phyloP scores from a whole-genome alignment of 2,888 invertebrate species.

The Ganaspis brasiliensis region DNA sequence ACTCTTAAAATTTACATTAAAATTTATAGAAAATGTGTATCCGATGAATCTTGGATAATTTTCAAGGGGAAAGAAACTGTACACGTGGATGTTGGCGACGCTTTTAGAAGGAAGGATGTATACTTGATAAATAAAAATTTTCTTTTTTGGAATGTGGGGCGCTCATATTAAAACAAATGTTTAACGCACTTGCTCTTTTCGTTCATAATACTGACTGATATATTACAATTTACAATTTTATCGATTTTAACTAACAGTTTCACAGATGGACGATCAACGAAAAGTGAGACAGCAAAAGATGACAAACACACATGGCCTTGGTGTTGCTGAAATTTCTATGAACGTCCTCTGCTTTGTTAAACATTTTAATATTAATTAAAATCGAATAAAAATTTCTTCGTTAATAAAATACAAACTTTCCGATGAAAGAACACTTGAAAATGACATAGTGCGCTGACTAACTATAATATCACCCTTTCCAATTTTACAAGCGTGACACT shows the following conservation, averaged over 20 bases:
- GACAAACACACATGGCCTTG: constrained; percentile 57
- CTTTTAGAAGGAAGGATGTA: constrained; percentile 26
- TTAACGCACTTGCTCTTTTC: constrained; percentile 66
- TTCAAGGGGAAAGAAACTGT: constrained; percentile 48
- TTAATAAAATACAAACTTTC: constrained; percentile 43
- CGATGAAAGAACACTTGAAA: constrained; percentile 36
- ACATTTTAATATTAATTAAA: constrained; percentile 47
- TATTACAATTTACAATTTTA: constrained; percentile 76
- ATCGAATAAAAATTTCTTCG: constrained; percentile 52
- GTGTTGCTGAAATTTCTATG: constrained; percentile 54
- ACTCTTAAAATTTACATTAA: constrained; percentile 32
- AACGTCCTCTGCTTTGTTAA: constrained; percentile 45
- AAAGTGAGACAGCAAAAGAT: constrained; percentile 41
- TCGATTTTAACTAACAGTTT: constrained; percentile 57
- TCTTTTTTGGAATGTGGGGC: constrained; percentile 76
- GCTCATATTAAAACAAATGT: constrained; percentile 59
- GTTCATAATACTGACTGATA: constrained; percentile 78
- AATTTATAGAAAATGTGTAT: constrained; percentile 54
- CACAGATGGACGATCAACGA: constrained; percentile 47
- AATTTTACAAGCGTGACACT: constrained; percentile 18
- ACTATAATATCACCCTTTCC: constrained; percentile 38
- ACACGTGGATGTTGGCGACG: constrained; percentile 46
- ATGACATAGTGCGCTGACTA: constrained; percentile 31
- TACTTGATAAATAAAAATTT: constrained; percentile 65
- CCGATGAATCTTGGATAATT: constrained; percentile 44